Percentiles rank a stretch among this genome's conserved stretches.
Evolutionary conservation across 1,140 invertebrate species (phyloP).

Genomic region (Leucophenga varia): DNA sequence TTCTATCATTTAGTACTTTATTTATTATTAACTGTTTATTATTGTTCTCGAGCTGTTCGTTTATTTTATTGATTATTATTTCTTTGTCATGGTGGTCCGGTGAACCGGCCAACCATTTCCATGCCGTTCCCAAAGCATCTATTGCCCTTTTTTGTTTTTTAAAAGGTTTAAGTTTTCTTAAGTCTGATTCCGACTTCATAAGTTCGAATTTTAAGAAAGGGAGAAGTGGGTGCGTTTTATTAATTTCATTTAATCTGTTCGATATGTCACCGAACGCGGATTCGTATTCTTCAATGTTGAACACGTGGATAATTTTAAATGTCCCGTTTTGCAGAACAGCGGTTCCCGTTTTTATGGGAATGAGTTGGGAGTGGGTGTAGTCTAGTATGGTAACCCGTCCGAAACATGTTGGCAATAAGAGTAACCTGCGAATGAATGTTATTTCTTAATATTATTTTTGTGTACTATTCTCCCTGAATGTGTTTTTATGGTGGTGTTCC

Average conservation of each 20-base stretch:
- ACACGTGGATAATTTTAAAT: not conserved
- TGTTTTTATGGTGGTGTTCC: not conserved
- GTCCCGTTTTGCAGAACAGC: not conserved
- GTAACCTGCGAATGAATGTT: slow-evolving; percentile 4
- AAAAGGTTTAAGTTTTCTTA: too few species aligned
- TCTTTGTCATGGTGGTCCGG: slow-evolving; percentile 8
- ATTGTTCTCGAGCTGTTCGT: slow-evolving; percentile 13
- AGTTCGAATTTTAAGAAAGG: too few species aligned
- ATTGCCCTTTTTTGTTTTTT: slow-evolving; percentile 1
- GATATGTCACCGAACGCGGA: too few species aligned
- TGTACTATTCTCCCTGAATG: slow-evolving; percentile 5
- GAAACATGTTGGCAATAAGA: slow-evolving; percentile 2
- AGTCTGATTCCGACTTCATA: too few species aligned
- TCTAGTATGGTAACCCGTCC: slow-evolving; percentile 3
- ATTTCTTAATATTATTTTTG: slow-evolving; percentile 11
- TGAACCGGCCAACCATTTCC: slow-evolving; percentile 9
- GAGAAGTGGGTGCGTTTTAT: too few species aligned
- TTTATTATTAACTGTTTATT: slow-evolving; percentile 18
- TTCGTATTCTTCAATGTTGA: too few species aligned
- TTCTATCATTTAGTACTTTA: not conserved
- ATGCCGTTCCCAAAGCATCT: slow-evolving; percentile 5
- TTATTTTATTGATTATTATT: slow-evolving; percentile 7
- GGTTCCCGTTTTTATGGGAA: slow-evolving; percentile 1
- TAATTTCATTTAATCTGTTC: too few species aligned
- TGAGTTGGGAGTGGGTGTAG: slow-evolving; percentile 1